Evolutionary conservation across 2,888 invertebrate species (phyloP).

Genomic region (Pinctada fucata): DNA sequence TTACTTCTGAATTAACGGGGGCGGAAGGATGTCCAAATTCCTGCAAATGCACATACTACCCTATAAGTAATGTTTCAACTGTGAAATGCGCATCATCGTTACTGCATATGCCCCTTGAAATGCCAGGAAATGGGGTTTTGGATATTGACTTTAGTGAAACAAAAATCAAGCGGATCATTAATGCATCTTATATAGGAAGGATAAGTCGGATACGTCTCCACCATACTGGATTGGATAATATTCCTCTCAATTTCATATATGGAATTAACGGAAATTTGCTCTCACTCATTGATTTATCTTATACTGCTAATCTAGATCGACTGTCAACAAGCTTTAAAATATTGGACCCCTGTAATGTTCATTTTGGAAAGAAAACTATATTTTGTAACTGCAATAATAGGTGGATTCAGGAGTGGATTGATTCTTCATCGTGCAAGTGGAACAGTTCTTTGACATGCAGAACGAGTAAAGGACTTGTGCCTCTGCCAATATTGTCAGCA

Average conservation of each 20-base stretch:
- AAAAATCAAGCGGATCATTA: background rate
- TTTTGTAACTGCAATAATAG: slow-evolving; percentile 6
- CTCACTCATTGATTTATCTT: background rate
- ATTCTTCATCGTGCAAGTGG: background rate
- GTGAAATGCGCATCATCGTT: slow-evolving; percentile 18
- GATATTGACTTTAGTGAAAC: slow-evolving; percentile 11
- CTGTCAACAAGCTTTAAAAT: slow-evolving; percentile 7
- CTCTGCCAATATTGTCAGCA: background rate
- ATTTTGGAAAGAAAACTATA: background rate
- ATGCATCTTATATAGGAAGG: background rate
- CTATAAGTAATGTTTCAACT: background rate
- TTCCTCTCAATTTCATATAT: background rate
- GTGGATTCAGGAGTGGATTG: slow-evolving; percentile 21
- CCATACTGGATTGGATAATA: background rate
- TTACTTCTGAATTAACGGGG: slow-evolving; percentile 3
- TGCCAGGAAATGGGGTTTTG: slow-evolving; percentile 1
- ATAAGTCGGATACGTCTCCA: background rate
- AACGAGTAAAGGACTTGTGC: background rate
- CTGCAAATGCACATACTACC: slow-evolving; percentile 18
- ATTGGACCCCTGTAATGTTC: background rate
- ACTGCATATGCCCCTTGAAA: background rate
- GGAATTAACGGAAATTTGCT: too few species aligned
- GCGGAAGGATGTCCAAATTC: slow-evolving; percentile 6
- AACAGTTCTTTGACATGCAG: background rate
- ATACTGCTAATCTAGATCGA: background rate